phyloP scores from a whole-genome alignment of 2,888 invertebrate species.

The Pterostichus niger region DNA sequence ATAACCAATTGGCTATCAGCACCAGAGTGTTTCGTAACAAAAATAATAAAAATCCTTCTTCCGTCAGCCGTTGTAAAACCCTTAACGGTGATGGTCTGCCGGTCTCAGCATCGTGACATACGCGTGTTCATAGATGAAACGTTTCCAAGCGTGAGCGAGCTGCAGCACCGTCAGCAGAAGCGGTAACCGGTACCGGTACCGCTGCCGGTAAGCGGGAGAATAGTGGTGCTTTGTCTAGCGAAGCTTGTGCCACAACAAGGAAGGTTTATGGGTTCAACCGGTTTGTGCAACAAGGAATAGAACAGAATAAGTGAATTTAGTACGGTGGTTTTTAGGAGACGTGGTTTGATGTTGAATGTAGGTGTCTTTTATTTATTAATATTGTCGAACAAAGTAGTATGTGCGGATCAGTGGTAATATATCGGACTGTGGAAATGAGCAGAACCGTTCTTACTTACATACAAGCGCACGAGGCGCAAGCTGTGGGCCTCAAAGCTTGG shows the following conservation, averaged over 20 bases:
- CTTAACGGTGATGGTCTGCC: no score
- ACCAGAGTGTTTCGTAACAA: background rate
- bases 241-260: background rate
- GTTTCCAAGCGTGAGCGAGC: background rate
- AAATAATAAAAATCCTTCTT: background rate
- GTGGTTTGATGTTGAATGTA: no score
- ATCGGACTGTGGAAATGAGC: no score
- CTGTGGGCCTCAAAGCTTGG: no score
- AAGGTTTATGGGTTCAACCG: background rate
- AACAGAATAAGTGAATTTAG: background rate
- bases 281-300: background rate
- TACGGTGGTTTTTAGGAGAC: no score
- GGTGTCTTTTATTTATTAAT: no score
- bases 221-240: background rate
- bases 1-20: background rate
- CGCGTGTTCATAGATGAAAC: constrained; percentile 22
- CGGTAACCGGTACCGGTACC: constrained; percentile 14
- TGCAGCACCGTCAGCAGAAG: constrained; percentile 14
- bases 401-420: no score
- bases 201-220: background rate
- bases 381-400: no score
- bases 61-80: constrained; percentile 2
- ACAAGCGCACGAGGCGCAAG: no score
- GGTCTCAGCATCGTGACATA: background rate
- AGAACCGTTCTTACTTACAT: no score